phyloP scores from a whole-genome alignment of 1,140 invertebrate species.

The Aleiodes sp. region DNA sequence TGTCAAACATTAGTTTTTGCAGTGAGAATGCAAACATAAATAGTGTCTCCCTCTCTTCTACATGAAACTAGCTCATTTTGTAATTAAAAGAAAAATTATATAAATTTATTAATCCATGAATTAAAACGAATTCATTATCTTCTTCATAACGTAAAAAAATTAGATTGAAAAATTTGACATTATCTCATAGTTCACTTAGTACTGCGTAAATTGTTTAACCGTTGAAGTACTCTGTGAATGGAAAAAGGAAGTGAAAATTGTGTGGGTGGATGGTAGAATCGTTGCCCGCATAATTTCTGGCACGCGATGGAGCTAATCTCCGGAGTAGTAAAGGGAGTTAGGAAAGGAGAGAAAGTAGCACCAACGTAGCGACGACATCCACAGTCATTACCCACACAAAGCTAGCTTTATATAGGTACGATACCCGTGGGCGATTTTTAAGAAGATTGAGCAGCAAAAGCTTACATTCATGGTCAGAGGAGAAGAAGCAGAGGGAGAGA shows the following conservation, averaged over 20 bases:
- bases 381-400: too few species aligned
- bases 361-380: neutral
- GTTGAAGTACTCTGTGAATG: neutral
- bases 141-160: neutral
- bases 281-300: slow-evolving; percentile 8
- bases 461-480: too few species aligned
- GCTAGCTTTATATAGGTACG: too few species aligned
- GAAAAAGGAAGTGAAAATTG: slow-evolving; percentile 3
- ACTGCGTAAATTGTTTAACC: neutral
- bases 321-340: neutral
- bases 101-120: neutral
- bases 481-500: neutral
- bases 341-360: neutral
- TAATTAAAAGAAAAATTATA: too few species aligned
- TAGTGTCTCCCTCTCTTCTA: too few species aligned
- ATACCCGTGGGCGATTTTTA: neutral
- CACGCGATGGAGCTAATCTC: slow-evolving; percentile 18
- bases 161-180: neutral
- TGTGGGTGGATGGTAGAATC: neutral
- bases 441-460: neutral
- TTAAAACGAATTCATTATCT: neutral
- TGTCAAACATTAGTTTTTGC: too few species aligned
- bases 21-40: too few species aligned
- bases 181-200: neutral
- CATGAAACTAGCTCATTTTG: too few species aligned